These are phyloP conservation scores for Plestiodon gilberti DNA, from an alignment of 2,113 vertebrate species.

Conservation along the genomic window DNA sequence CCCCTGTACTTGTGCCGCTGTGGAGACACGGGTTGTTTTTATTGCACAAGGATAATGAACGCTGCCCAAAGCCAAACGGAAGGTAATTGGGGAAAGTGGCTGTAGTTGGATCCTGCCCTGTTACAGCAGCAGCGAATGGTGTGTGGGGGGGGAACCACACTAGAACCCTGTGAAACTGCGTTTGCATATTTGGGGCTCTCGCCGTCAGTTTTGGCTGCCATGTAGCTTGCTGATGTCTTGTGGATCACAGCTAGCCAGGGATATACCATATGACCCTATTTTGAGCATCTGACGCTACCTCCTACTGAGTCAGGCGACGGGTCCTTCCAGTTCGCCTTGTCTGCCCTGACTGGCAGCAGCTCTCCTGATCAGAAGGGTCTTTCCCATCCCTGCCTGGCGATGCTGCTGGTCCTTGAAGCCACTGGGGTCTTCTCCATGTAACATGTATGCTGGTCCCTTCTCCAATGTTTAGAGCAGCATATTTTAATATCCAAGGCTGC, in stretches of 20 bases:
- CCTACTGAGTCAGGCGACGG: too few species aligned
- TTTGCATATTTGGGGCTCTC: not conserved
- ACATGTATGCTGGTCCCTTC: too few species aligned
- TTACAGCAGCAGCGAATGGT: conserved; percentile 49
- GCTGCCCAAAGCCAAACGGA: conserved; percentile 56
- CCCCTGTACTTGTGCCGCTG: conserved; percentile 71
- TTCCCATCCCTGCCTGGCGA: too few species aligned
- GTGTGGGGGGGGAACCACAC: conserved; percentile 10
- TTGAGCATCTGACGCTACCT: too few species aligned
- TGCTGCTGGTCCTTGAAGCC: too few species aligned
- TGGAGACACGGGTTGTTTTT: conserved; percentile 58
- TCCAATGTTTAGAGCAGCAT: too few species aligned
- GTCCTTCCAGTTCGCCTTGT: too few species aligned
- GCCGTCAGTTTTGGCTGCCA: not conserved
- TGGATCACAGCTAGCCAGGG: not conserved
- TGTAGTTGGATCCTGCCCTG: not conserved
- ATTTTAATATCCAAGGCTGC: too few species aligned
- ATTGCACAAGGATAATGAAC: conserved; percentile 66
- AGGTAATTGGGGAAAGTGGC: conserved; percentile 26
- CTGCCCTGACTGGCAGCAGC: too few species aligned
- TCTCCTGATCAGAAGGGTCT: too few species aligned
- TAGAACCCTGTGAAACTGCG: conserved; percentile 46
- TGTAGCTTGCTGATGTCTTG: not conserved
- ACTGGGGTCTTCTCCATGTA: too few species aligned
- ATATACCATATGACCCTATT: too few species aligned